Conservation (phyloP, 2,797 vertebrate species). For the Myotis pilosus region DNA sequence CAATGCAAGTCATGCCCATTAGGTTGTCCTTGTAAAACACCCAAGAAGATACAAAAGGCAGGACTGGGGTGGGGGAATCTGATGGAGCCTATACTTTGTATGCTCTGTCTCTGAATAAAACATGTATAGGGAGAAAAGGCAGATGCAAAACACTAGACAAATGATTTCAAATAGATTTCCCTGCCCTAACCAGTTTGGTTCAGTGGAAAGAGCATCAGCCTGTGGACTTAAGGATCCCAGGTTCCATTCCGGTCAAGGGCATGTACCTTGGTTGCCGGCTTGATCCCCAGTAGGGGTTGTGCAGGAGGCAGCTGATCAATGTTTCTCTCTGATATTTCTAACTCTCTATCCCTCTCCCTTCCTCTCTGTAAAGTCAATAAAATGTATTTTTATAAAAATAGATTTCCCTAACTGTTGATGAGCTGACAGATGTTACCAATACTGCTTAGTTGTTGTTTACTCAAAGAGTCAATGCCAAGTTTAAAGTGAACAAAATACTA, state of each 20-base stretch:
- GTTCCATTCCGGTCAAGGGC: no score
- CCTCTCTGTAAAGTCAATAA: no score
- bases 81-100: neutral
- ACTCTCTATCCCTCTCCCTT: no score
- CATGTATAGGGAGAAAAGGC: neutral
- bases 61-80: neutral
- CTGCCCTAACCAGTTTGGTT: no score
- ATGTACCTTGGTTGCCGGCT: no score
- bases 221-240: no score
- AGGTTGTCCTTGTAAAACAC: neutral
- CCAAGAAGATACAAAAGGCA: neutral
- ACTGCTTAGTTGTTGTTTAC: neutral
- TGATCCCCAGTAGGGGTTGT: no score
- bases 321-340: no score
- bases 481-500: conserved; percentile 41
- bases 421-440: conserved; percentile 1
- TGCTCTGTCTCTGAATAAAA: neutral
- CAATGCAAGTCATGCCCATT: neutral
- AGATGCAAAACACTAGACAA: conserved; percentile 1
- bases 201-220: no score
- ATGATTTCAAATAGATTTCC: neutral
- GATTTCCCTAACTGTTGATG: neutral
- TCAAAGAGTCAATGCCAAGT: conserved; percentile 14
- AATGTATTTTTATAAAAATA: no score
- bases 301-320: no score